Conservation (phyloP, 2,888 invertebrate species). For the Lissocephala sabroskyi region DNA sequence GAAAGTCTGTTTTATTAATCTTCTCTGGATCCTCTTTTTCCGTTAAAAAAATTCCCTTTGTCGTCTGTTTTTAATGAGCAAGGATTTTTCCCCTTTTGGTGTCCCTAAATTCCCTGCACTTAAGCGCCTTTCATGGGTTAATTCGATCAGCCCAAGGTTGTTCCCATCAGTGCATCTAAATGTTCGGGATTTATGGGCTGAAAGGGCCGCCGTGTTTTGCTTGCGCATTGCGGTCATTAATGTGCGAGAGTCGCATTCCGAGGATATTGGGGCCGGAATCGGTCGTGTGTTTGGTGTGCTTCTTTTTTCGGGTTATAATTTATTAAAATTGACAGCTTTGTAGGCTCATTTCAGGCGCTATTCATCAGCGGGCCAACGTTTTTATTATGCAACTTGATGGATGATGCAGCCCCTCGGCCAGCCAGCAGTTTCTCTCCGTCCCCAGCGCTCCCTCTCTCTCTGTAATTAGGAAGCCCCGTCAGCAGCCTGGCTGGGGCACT, state of each 20-base stretch:
- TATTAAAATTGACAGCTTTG: slow-evolving; percentile 71
- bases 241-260: neutral
- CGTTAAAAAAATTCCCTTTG: no score
- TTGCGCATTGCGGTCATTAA: slow-evolving; percentile 61
- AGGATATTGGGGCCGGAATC: neutral
- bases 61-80: no score
- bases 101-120: no score
- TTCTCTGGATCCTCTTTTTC: no score
- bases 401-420: slow-evolving; percentile 61
- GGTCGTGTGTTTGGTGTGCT: no score
- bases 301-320: slow-evolving; percentile 61
- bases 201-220: slow-evolving; percentile 45
- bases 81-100: no score
- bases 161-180: no score
- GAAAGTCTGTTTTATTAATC: no score
- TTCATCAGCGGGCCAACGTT: slow-evolving; percentile 67
- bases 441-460: slow-evolving; percentile 22
- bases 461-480: slow-evolving; percentile 51
- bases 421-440: slow-evolving; percentile 34
- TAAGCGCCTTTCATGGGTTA: no score
- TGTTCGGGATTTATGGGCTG: slow-evolving; percentile 42
- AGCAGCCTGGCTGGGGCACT: slow-evolving; percentile 11
- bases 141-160: no score
- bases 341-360: slow-evolving; percentile 70
- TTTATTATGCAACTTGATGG: slow-evolving; percentile 70